Conservation (phyloP, 2,113 vertebrate genomes). For the Dasypus novemcinctus region DNA sequence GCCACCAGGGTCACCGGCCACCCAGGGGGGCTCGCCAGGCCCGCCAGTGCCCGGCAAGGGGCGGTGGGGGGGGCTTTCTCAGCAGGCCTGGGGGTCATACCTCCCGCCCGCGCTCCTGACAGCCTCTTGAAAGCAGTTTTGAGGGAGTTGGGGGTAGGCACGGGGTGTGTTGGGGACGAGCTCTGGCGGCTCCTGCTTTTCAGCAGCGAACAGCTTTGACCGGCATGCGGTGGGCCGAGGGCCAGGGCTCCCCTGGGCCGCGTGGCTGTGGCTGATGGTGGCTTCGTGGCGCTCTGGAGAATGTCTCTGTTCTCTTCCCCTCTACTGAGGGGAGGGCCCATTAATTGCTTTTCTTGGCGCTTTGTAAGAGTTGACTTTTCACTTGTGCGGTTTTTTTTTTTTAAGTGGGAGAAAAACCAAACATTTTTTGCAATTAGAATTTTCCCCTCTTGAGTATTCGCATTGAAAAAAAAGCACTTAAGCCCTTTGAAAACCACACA, state of each 20-base stretch:
- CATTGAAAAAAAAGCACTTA: neutral
- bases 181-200: neutral
- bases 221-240: accelerated
- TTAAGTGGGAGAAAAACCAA: constrained; percentile 44
- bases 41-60: neutral
- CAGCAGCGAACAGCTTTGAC: neutral
- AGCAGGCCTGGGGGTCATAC: neutral
- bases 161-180: accelerated
- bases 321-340: neutral
- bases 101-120: neutral
- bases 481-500: constrained; percentile 21
- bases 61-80: neutral
- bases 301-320: neutral
- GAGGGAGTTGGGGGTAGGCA: too few species aligned
- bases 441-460: constrained; percentile 60
- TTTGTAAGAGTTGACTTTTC: constrained; percentile 55
- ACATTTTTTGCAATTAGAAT: constrained; percentile 56
- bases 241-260: neutral
- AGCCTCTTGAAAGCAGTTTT: neutral
- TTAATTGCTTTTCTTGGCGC: constrained; percentile 47
- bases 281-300: neutral
- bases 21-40: neutral
- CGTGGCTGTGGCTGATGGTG: accelerated
- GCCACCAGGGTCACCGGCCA: accelerated
- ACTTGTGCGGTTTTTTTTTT: neutral